Evolutionary conservation across 30 jellyfish, hydroid and myxozoan species (phyloP).

Genomic region (Aurelia aurita): DNA sequence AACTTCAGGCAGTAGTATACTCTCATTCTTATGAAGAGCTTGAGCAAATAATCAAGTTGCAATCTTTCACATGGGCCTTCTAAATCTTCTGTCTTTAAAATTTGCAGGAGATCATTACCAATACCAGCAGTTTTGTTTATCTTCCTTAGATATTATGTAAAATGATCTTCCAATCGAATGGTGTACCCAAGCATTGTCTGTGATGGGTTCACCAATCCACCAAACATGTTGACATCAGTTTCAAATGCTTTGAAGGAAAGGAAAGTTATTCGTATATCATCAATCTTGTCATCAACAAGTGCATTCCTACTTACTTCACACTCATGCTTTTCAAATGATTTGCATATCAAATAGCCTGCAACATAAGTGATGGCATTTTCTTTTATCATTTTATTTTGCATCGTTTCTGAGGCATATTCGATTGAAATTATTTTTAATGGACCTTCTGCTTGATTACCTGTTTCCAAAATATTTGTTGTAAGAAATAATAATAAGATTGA

Average conservation of each 20-base stretch:
- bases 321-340: conserved; percentile 1
- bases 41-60: background rate
- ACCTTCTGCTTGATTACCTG: too few relatives aligned
- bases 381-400: too few relatives aligned
- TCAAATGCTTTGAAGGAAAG: conserved; percentile 16
- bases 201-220: background rate
- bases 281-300: background rate
- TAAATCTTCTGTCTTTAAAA: background rate
- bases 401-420: too few relatives aligned
- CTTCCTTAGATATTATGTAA: background rate
- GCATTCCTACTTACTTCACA: background rate
- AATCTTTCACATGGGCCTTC: background rate
- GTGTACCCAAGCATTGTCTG: background rate
- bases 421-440: too few relatives aligned
- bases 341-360: too few relatives aligned
- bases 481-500: too few relatives aligned
- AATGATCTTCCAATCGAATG: conserved; percentile 1
- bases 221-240: background rate
- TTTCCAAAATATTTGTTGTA: too few relatives aligned
- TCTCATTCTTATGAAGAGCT: conserved; percentile 24
- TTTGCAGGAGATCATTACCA: background rate
- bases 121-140: background rate
- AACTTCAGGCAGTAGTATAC: conserved; percentile 3
- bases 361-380: too few relatives aligned
- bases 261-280: background rate